Base-by-base conservation (phyloP, 2,797 vertebrate genomes). In the Staurois parvus region DNA sequence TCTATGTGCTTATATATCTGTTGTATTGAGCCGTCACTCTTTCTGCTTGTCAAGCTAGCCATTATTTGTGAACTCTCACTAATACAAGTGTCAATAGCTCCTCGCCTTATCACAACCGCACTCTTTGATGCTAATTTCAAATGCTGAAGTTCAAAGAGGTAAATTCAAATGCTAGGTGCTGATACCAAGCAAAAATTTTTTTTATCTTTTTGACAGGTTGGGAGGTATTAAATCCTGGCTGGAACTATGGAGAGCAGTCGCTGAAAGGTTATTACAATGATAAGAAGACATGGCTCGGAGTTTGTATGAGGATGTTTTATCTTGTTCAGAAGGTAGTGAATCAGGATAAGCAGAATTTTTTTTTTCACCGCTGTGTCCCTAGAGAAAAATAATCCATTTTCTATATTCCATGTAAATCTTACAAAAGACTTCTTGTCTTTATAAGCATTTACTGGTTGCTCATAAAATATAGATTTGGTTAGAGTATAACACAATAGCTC, bases 381-480 rank as follows among this genome's bases (percentile, higher is more conserved):
- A 10, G 80, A 86, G 80, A 79, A 79, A 40, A 79, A 83, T 78
- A 83, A 86, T 78, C 66, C 30, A 86, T 83, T 78, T 79, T 83
- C 85, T 72, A 72, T 73, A 83, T 77, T 83, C 80, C 75, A 86
- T 83, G 85, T 86, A 86, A 86, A 83, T 86, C 74, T 83, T 69
- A 76, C 85, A 86, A 82, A 86, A 74, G 77, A 67, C 64, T 84
- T 85, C 76, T 83, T 86, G 85, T 83, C 85, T 86, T 86, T 83
- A 86, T 67, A 75, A 86, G 68, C 85, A 56, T 86, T 78, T 86
- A 79, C 85, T 73, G 68, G 74, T 76, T 77, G 75, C 75, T 79
- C 80, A 86, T 86, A 86, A 83, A 86, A 86, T 86, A 86, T 86
- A 86, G 79, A 86, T 86, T 86, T 83, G 73, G 68, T 73, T 83